Evolutionary conservation across 2,797 vertebrate species (phyloP).

Genomic region (Enteromius radiatus): DNA sequence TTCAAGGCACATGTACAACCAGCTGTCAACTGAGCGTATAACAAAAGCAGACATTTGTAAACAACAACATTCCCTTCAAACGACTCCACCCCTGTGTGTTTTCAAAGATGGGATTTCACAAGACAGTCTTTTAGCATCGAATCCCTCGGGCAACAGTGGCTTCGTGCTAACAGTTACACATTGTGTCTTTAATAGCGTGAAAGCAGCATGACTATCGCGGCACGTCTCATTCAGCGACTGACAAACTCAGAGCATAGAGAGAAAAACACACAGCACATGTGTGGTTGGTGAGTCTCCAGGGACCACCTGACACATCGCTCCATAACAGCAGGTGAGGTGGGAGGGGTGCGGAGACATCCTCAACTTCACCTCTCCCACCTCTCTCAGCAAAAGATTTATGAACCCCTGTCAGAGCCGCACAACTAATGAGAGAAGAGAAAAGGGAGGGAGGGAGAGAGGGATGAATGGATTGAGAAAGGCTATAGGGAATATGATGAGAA

Average conservation of each 20-base stretch:
- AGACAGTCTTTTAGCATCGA: neutral
- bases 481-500: constrained; percentile 44
- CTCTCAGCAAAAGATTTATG: constrained; percentile 54
- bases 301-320: constrained; percentile 29
- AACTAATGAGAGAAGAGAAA: constrained; percentile 54
- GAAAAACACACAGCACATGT: constrained; percentile 10
- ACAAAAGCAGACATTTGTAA: constrained; percentile 6
- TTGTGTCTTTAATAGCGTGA: constrained; percentile 13
- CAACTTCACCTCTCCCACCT: constrained; percentile 52
- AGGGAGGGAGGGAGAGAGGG: neutral
- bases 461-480: constrained; percentile 48
- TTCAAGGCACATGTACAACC: neutral
- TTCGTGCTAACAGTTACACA: neutral
- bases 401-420: constrained; percentile 42
- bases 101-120: neutral
- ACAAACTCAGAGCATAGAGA: neutral
- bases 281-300: neutral
- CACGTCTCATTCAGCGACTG: neutral
- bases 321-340: constrained; percentile 46
- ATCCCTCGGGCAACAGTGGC: neutral
- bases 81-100: neutral
- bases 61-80: constrained; percentile 9
- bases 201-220: constrained; percentile 1
- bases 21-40: neutral
- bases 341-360: constrained; percentile 21